Conservation (phyloP, 2,888 invertebrate genomes). For the Orchesellides sinensis region DNA sequence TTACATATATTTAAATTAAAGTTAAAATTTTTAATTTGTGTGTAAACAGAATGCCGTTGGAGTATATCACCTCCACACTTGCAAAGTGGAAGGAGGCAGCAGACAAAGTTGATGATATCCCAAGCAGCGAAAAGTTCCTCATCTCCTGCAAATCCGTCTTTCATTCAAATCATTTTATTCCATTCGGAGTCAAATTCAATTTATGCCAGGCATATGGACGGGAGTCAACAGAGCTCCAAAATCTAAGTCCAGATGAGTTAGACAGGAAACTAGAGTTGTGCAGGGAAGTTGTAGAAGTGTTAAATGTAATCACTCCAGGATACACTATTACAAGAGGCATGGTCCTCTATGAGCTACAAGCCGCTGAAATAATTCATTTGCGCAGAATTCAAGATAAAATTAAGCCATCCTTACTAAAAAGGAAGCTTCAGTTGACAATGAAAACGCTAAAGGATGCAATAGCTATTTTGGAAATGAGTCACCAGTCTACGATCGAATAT, state of each 20-base stretch:
- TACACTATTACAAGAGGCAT: slow-evolving; percentile 58
- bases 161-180: slow-evolving; percentile 70
- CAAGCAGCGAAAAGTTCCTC: slow-evolving; percentile 73
- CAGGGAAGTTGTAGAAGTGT: slow-evolving; percentile 62
- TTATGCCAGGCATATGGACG: slow-evolving; percentile 72
- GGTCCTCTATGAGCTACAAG: slow-evolving; percentile 73
- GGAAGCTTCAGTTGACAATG: slow-evolving; percentile 62
- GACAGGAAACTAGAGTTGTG: slow-evolving; percentile 65
- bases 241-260: slow-evolving; percentile 50
- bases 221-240: slow-evolving; percentile 67
- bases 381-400: slow-evolving; percentile 66
- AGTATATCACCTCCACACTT: too few species aligned
- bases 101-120: too few species aligned
- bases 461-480: slow-evolving; percentile 68
- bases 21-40: too few species aligned
- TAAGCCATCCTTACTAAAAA: slow-evolving; percentile 62
- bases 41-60: too few species aligned
- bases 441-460: slow-evolving; percentile 69
- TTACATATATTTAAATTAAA: too few species aligned
- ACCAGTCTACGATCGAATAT: slow-evolving; percentile 60
- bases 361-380: slow-evolving; percentile 69
- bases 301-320: slow-evolving; percentile 61
- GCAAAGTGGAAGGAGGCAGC: too few species aligned
- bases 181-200: slow-evolving; percentile 69
- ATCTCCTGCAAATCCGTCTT: slow-evolving; percentile 67